Base-by-base conservation (phyloP, 1,140 invertebrate species). In the Drosophila ogumai region DNA sequence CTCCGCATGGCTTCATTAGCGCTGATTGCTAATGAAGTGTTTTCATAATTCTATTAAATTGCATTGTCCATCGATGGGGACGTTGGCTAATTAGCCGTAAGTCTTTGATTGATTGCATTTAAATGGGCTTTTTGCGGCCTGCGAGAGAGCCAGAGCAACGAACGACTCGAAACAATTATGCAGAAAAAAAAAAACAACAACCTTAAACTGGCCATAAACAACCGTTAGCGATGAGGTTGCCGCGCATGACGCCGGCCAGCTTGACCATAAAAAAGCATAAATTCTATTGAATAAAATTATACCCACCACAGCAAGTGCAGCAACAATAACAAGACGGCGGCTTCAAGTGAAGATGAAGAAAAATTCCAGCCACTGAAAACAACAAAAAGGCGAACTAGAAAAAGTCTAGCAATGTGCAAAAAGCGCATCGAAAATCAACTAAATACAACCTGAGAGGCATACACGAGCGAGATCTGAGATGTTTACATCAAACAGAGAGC, bases 241-340 rank as follows among this genome's bases (percentile, higher is more conserved):
- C 63, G 76, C 76, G 69, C 74, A 82, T 74, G 71, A 82, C 63
- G 64, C 75, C 68, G 57, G 57, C 57, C 58, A 59, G 54, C 56
- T 61, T 78, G 57, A 77, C 64, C 75, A 82, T 82, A 79, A 79
- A 82, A 56, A 82, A 79, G 69, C 80, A 82, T 74, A 82, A 82
- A 72, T 78, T 82, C 75, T 63, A 79, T 82, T 82, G 81, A 82
- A 82, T 82, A 64, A 82, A 82, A 60, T 79, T 80, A 80, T 56
- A 52, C 19, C 43, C 61, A 65, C 41, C 58, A 61, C 38, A 47
- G 12, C 32, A 38, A 28, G 19, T 38, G 12, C 32, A 50, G 15
- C 52, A 50, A 9, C 34, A 44, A 36, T 15, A 31, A 10, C 40
- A 56, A 17, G 32, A 28, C 31, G 8, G 54, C 28, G 25, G 41